Conservation (phyloP, 1,140 invertebrate genomes). For the Ips typographus region DNA sequence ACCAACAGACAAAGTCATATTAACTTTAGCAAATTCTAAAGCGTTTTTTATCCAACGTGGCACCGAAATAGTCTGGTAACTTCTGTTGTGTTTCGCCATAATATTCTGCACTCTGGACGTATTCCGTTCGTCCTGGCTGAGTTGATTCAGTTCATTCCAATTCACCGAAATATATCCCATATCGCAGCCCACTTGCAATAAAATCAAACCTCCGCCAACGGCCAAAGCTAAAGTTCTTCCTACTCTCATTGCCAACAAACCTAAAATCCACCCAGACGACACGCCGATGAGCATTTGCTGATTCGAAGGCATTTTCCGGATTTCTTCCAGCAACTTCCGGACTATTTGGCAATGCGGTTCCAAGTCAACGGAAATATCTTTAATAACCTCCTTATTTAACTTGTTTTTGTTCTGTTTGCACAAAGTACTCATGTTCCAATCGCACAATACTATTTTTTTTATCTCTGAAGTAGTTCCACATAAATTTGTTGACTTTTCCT, state of each 20-base stretch:
- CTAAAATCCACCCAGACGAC: conserved; percentile 68
- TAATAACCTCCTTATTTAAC: conserved; percentile 8
- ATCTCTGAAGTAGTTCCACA: no score
- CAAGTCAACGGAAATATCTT: neutral
- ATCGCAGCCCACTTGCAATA: conserved; percentile 85
- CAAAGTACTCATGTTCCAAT: conserved; percentile 5
- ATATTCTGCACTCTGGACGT: neutral
- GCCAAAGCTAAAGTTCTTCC: conserved; percentile 86
- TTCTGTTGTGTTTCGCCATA: neutral
- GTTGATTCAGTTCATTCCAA: conserved; percentile 62
- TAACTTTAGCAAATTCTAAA: conserved; percentile 69
- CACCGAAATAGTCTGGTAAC: neutral
- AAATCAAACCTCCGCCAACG: conserved; percentile 81
- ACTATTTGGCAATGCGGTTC: neutral
- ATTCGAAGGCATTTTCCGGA: conserved; percentile 62
- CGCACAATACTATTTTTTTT: neutral
- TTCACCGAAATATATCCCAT: conserved; percentile 88
- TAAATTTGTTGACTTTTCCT: conserved; percentile 19
- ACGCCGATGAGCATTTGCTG: conserved; percentile 18
- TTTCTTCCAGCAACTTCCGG: conserved; percentile 60
- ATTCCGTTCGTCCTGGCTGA: neutral
- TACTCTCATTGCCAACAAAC: conserved; percentile 86
- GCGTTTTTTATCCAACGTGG: conserved; percentile 63
- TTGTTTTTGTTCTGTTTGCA: conserved; percentile 10
- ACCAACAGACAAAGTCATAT: conserved; percentile 75